Conservation (phyloP, 1,140 invertebrate genomes). For the Zaprionus capensis region DNA sequence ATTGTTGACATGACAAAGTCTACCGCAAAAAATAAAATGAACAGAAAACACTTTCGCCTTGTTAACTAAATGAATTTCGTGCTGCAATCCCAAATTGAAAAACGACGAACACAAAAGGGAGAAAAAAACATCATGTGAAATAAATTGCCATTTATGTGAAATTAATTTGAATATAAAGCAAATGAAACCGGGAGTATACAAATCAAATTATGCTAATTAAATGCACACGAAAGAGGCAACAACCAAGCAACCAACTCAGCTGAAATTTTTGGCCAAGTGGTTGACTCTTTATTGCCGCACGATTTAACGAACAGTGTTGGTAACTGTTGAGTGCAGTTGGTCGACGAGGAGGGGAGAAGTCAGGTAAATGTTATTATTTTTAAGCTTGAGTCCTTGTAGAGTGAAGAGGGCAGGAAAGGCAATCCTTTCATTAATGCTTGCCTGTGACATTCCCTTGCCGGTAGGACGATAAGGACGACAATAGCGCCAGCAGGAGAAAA, state of each 20-base stretch:
- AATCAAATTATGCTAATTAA: slow-evolving; percentile 79
- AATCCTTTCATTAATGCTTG: slow-evolving; percentile 33
- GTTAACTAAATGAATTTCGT: slow-evolving; percentile 37
- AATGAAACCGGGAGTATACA: slow-evolving; percentile 37
- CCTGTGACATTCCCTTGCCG: slow-evolving; percentile 18
- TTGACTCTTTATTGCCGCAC: slow-evolving; percentile 68
- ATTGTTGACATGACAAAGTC: background rate
- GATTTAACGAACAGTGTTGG: slow-evolving; percentile 58
- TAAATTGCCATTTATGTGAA: slow-evolving; percentile 61
- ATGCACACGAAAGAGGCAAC: slow-evolving; percentile 46
- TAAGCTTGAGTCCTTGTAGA: slow-evolving; percentile 14
- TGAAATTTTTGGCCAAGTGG: slow-evolving; percentile 64
- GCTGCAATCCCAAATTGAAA: slow-evolving; percentile 26
- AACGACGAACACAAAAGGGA: slow-evolving; percentile 7
- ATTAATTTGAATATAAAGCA: slow-evolving; percentile 55
- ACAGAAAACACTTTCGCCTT: slow-evolving; percentile 33
- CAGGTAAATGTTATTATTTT: slow-evolving; percentile 72
- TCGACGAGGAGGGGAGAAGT: slow-evolving; percentile 7
- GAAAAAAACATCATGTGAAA: slow-evolving; percentile 21
- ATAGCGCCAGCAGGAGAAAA: background rate
- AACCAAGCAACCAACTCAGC: slow-evolving; percentile 24
- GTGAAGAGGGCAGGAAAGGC: background rate
- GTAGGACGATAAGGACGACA: slow-evolving; percentile 6
- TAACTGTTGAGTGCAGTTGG: background rate
- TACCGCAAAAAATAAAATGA: background rate